phyloP scores from a whole-genome alignment of 1,140 invertebrate genomes.

The Drosophila serrata region DNA sequence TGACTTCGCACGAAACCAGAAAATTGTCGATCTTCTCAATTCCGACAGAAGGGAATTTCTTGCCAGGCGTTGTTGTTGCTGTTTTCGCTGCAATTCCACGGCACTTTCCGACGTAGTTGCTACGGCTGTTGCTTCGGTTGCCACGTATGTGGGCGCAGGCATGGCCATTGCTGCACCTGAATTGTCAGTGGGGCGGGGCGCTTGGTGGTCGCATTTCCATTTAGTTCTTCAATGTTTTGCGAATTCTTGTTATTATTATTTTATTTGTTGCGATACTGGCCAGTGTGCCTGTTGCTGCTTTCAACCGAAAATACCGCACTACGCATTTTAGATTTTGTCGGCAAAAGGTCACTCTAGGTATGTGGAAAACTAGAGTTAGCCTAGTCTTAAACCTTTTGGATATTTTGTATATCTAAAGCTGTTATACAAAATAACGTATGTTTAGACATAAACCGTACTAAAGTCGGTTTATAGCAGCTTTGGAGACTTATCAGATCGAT shows the following conservation, averaged over 20 bases:
- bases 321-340: no score
- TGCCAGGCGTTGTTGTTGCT: slow-evolving; percentile 47
- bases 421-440: no score
- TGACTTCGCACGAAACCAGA: slow-evolving; percentile 58
- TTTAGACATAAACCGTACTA: no score
- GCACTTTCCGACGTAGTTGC: slow-evolving; percentile 3
- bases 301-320: no score
- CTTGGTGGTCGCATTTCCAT: slow-evolving; percentile 11
- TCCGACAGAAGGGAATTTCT: slow-evolving; percentile 45
- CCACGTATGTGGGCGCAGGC: slow-evolving; percentile 1
- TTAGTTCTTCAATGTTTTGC: slow-evolving; percentile 10
- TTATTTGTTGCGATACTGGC: background rate
- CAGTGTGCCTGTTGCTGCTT: no score
- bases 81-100: slow-evolving; percentile 26
- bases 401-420: no score
- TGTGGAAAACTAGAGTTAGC: no score
- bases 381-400: no score
- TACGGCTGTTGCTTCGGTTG: background rate
- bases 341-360: no score
- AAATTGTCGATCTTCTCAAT: slow-evolving; percentile 44
- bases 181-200: slow-evolving; percentile 23
- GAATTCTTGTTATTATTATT: slow-evolving; percentile 23
- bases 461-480: no score
- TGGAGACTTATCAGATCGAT: no score
- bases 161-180: slow-evolving; percentile 21